phyloP scores from a whole-genome alignment of 2,888 invertebrate species.

The Druceiella hillmani region DNA sequence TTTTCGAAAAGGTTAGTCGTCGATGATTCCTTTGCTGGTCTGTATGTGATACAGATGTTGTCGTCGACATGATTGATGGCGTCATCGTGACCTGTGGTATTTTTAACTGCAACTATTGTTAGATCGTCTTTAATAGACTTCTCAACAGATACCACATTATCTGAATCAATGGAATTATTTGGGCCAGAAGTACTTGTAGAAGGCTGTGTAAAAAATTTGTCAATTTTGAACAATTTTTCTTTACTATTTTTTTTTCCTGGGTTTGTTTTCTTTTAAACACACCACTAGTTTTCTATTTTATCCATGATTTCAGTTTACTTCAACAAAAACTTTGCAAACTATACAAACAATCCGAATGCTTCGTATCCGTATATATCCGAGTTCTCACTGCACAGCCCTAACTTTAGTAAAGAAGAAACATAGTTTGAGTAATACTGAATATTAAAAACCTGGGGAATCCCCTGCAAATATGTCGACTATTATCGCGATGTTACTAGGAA shows the following conservation, averaged over 20 bases:
- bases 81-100: constrained; percentile 10
- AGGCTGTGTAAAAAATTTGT: constrained; percentile 13
- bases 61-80: constrained; percentile 4
- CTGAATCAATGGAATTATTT: constrained; percentile 14
- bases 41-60: constrained; percentile 6
- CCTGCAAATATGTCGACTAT: no score
- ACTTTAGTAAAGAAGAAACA: no score
- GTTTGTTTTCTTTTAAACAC: constrained; percentile 6
- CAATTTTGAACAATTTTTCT: constrained; percentile 14
- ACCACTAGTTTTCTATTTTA: constrained; percentile 7
- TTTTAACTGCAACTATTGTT: constrained; percentile 12
- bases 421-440: no score
- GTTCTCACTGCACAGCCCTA: no score
- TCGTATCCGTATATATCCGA: no score
- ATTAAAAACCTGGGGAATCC: no score
- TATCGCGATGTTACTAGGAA: no score
- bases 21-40: no score
- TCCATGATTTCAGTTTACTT: constrained; percentile 9
- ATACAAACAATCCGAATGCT: no score
- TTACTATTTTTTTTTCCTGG: constrained; percentile 6
- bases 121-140: constrained; percentile 13
- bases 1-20: constrained; percentile 12
- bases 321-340: no score
- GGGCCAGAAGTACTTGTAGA: constrained; percentile 8
- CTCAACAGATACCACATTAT: constrained; percentile 14